Conservation (phyloP, 2,113 vertebrate genomes). For the Callospermophilus lateralis region DNA sequence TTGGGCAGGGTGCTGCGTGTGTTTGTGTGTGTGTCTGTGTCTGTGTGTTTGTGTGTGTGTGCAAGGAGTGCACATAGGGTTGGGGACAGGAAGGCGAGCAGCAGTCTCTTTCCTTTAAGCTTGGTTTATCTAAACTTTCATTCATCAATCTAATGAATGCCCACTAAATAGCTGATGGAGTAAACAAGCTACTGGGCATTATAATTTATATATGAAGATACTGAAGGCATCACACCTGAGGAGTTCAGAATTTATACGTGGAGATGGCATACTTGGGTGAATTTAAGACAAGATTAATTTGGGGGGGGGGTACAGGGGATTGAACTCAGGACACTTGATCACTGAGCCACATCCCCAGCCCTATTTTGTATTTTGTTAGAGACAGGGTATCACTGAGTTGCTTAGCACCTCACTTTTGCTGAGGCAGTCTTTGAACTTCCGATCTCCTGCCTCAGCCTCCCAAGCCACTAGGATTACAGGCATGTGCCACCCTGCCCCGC, state of each 20-base stretch:
- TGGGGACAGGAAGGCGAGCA: not conserved
- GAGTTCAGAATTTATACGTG: not conserved
- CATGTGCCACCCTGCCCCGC: no score
- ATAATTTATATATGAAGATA: not conserved
- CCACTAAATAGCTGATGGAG: not conserved
- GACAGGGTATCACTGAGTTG: no score
- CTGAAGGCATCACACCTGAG: not conserved
- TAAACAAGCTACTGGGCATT: slow-evolving; percentile 20
- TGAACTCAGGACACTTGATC: no score
- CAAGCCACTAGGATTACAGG: no score
- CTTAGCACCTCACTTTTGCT: no score
- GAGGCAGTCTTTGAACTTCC: no score
- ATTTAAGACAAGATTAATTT: slow-evolving; percentile 37
- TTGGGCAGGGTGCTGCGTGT: slow-evolving; percentile 13
- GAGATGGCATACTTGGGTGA: not conserved
- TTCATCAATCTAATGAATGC: slow-evolving; percentile 69
- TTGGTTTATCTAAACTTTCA: slow-evolving; percentile 65
- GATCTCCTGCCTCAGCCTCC: no score
- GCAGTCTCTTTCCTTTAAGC: slow-evolving; percentile 28
- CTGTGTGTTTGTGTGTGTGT: not conserved
- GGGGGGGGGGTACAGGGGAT: no score
- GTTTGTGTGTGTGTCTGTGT: not conserved
- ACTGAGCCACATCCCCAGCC: no score
- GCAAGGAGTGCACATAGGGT: not conserved
- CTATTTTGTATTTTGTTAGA: no score